Evolutionary conservation across 2,113 vertebrate species (phyloP).

Genomic region (Passer montanus): DNA sequence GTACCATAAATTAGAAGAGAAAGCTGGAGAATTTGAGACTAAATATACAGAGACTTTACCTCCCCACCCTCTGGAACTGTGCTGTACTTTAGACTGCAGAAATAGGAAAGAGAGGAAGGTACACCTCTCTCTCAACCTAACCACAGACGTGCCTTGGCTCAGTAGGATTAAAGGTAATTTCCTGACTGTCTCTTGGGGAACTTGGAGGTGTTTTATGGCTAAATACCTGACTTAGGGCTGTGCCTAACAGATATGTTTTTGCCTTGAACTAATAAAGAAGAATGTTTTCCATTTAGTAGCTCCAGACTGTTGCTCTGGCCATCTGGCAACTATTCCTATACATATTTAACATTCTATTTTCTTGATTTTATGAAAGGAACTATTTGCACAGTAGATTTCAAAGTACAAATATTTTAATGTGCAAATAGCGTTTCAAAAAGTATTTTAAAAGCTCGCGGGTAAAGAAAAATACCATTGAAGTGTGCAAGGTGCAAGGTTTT

Average conservation of each 20-base stretch:
- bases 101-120: not conserved
- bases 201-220: not conserved
- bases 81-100: not conserved
- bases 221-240: not conserved
- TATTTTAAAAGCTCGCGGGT: not conserved
- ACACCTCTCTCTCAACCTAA: not conserved
- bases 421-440: not conserved
- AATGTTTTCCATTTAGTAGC: constrained; percentile 21
- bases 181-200: not conserved
- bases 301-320: not conserved
- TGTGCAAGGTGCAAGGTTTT: not conserved
- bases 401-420: not conserved
- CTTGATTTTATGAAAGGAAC: constrained; percentile 40
- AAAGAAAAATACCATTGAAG: not conserved
- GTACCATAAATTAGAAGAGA: not conserved
- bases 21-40: not conserved
- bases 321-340: not conserved
- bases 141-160: not conserved
- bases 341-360: constrained; percentile 45
- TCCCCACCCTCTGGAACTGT: not conserved
- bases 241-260: not conserved
- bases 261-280: not conserved
- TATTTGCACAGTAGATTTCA: constrained; percentile 16
- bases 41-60: not conserved
- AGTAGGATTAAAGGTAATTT: not conserved